Conservation (phyloP, 2,888 invertebrate species). For the Orthonychiurus folsomi region DNA sequence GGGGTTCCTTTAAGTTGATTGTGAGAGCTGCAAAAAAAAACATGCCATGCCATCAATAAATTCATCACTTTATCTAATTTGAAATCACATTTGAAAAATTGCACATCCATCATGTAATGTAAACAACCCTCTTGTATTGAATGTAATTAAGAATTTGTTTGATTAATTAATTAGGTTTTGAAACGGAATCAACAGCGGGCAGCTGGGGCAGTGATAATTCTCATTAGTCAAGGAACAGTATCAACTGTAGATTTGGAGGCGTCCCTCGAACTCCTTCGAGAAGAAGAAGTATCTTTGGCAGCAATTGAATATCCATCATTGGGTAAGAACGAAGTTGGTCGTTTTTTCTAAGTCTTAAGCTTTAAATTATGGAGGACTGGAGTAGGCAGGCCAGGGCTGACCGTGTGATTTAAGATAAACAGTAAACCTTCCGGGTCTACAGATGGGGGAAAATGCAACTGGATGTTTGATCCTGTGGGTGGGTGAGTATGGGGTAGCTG, state of each 20-base stretch:
- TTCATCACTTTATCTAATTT: too few relatives aligned
- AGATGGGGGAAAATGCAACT: background rate
- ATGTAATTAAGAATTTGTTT: background rate
- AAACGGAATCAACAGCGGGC: conserved; percentile 39
- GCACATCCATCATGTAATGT: background rate
- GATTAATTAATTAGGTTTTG: conserved; percentile 26
- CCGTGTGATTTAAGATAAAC: conserved; percentile 1
- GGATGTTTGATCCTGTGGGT: too few relatives aligned
- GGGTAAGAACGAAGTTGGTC: conserved; percentile 30
- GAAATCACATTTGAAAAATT: background rate
- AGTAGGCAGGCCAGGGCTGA: background rate
- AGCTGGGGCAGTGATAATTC: conserved; percentile 40
- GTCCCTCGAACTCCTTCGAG: conserved; percentile 36
- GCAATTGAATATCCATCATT: conserved; percentile 40
- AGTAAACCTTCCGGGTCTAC: background rate
- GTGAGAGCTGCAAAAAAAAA: background rate
- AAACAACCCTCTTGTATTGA: background rate
- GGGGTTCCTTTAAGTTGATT: background rate
- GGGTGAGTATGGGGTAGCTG: too few relatives aligned
- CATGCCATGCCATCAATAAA: background rate
- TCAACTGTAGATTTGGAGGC: conserved; percentile 39
- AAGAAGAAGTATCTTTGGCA: conserved; percentile 39
- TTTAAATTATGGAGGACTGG: background rate
- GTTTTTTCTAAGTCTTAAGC: background rate
- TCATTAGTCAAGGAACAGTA: conserved; percentile 40